Conservation (phyloP, 2,113 vertebrate species). For the Halichoerus grypus region DNA sequence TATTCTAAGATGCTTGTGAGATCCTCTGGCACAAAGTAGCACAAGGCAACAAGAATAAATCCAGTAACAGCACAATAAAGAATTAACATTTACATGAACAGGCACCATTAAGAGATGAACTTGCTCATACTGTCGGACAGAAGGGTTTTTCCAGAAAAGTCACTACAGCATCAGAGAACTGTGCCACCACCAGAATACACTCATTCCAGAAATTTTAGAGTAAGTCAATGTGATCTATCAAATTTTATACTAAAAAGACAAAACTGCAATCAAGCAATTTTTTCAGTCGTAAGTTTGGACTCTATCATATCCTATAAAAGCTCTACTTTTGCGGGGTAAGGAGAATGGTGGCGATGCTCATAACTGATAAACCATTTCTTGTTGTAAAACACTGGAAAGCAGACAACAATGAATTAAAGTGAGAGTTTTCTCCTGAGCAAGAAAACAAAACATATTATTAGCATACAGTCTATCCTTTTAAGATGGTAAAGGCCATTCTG, state of each 20-base stretch:
- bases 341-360: neutral
- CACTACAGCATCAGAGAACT: slow-evolving; percentile 41
- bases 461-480: slow-evolving; percentile 20
- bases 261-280: slow-evolving; percentile 24
- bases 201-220: slow-evolving; percentile 39
- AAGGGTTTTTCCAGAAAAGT: slow-evolving; percentile 35
- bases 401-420: slow-evolving; percentile 31
- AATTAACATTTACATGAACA: slow-evolving; percentile 62
- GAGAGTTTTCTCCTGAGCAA: neutral
- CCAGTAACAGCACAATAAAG: slow-evolving; percentile 14
- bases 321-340: neutral
- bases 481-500: slow-evolving; percentile 2
- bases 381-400: neutral
- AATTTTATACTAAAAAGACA: slow-evolving; percentile 49
- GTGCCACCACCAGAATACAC: slow-evolving; percentile 26
- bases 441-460: neutral
- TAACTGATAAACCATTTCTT: neutral
- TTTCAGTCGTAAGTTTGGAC: neutral
- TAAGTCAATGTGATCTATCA: slow-evolving; percentile 39
- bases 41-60: slow-evolving; percentile 60
- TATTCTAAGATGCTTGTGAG: slow-evolving; percentile 26
- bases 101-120: slow-evolving; percentile 39
- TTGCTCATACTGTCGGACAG: slow-evolving; percentile 12
- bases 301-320: slow-evolving; percentile 9
- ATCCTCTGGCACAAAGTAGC: slow-evolving; percentile 47